Base-by-base conservation (phyloP, 2,888 invertebrate species). In the Meiosimyza platycephala region DNA sequence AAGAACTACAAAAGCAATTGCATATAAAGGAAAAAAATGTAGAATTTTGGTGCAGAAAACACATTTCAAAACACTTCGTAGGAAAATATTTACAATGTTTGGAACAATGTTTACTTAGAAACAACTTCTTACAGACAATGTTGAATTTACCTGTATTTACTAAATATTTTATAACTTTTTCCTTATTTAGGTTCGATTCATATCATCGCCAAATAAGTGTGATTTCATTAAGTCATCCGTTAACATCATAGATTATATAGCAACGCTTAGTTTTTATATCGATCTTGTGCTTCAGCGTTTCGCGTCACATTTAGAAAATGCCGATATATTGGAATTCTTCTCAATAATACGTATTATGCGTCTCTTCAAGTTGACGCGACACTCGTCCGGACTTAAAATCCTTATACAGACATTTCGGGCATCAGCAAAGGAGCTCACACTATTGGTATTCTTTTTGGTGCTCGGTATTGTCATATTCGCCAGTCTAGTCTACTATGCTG, bases 191-290 rank as follows among this genome's bases (percentile, higher is more conserved):
- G 91, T 94, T 75, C 92, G 98, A 77, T 96, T 98, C 89, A 93
- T 97, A 82, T 95, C 97, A 69, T 94, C 95, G 79, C 97, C 97
- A 50, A 95, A 94, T 86, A 97, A 97, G 88, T 94, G 95, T 87
- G 94, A 94, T 85, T 99, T 99, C 89, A 92, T 98, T 88, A 95
- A 94, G 87, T 96, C 93, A 85, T 98, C 98, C 76, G 97, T 98
- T 83, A 99, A 99, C 89, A 94, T 99, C 88, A 99, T 99, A 89
- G 99, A 99, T 89, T 97, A 98, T 89, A 96, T 99, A 81, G 99
- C 99, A 77, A 99, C 99, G 54, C 91, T 98, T 88, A 98, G 97
- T 87, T 99, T 99, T 90, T 99, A 99, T 91, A 94, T 97, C 88
- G 97, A 98, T 88, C 90, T 97, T 85, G 91, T 93, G 81, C 91